phyloP scores from a whole-genome alignment of 2,113 vertebrate species.

The Balaenoptera acutorostrata region DNA sequence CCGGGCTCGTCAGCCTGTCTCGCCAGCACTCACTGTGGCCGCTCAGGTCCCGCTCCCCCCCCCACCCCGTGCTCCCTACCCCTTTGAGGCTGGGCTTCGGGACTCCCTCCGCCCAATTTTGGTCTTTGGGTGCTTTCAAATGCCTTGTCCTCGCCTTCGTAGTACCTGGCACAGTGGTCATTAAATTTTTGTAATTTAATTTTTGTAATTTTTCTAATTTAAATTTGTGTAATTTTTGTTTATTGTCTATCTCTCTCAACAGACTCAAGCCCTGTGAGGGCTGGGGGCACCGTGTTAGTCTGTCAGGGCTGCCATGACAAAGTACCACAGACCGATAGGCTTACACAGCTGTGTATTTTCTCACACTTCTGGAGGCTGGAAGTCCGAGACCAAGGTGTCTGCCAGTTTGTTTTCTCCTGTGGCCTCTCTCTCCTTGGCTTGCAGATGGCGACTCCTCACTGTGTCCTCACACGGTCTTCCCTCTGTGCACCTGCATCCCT shows the following conservation, averaged over 20 bases:
- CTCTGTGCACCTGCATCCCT: fast-evolving
- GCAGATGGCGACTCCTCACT: neutral
- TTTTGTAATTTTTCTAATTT: too few species aligned
- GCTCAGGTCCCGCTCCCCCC: fast-evolving
- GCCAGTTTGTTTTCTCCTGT: neutral
- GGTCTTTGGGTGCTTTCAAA: neutral
- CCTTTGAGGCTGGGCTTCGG: neutral
- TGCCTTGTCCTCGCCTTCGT: neutral
- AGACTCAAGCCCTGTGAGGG: neutral
- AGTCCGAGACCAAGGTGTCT: neutral
- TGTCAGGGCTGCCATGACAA: neutral
- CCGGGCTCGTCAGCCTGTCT: fast-evolving
- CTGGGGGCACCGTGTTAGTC: too few species aligned
- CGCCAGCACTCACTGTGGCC: fast-evolving
- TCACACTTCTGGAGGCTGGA: neutral
- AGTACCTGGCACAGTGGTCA: neutral
- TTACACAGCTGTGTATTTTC: neutral
- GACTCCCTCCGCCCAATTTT: neutral
- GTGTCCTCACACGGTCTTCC: neutral
- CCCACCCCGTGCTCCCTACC: neutral
- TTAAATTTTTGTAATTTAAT: too few species aligned
- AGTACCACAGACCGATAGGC: neutral
- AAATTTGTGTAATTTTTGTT: neutral
- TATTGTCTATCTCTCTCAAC: neutral
- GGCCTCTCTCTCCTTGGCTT: neutral